A percentile compares a stretch with the other conserved stretches of the same genome.
Evolutionary conservation across 2,888 invertebrate genomes (phyloP).

Genomic region (Papilio elwesi): DNA sequence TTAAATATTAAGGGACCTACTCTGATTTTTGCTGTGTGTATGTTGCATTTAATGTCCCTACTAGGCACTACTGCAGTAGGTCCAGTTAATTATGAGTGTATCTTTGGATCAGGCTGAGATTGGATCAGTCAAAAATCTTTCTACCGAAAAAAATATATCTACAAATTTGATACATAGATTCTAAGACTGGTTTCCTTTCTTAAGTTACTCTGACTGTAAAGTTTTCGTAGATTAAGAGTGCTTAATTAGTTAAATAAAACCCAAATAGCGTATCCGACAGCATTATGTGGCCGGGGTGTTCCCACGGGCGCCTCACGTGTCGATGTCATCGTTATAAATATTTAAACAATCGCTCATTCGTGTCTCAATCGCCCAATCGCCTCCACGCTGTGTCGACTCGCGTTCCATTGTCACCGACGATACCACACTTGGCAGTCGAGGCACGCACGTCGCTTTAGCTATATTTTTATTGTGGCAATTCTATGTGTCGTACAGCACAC

Average conservation of each 20-base stretch:
- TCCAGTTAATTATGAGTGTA: no score
- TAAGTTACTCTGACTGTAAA: no score
- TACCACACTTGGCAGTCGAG: slow-evolving; percentile 53
- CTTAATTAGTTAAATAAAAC: neutral
- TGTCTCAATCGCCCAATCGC: slow-evolving; percentile 15
- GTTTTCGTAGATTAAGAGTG: neutral
- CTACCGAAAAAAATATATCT: no score
- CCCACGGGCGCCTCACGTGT: neutral
- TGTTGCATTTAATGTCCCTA: no score
- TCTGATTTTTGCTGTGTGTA: no score
- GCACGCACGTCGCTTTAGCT: slow-evolving; percentile 63
- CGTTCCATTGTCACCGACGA: slow-evolving; percentile 44
- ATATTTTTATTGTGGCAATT: slow-evolving; percentile 64
- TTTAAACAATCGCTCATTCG: slow-evolving; percentile 43
- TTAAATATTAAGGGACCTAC: no score
- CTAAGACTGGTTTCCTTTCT: no score
- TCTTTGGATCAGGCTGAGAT: no score
- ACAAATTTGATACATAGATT: no score
- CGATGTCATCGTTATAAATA: slow-evolving; percentile 40
- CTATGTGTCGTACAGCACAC: slow-evolving; percentile 63
- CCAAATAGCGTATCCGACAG: neutral
- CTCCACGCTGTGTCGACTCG: neutral
- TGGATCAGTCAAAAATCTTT: no score
- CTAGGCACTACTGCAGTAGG: no score
- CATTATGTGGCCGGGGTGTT: neutral